Base-by-base conservation (phyloP, 2,797 vertebrate species). In the Acanthis flammea region DNA sequence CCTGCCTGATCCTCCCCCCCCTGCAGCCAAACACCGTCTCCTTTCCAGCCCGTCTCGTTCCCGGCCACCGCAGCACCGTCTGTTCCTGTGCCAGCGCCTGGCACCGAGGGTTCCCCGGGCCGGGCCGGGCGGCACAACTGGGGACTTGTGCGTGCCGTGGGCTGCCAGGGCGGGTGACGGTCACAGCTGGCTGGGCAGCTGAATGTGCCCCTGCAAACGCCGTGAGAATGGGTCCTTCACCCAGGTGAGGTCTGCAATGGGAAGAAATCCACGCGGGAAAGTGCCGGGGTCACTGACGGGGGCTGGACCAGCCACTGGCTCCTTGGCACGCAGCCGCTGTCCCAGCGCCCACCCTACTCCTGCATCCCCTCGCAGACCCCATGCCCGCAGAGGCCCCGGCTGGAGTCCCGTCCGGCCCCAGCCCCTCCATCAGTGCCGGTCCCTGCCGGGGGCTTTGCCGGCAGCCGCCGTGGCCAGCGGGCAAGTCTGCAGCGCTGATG, bases 401-500 rank as follows among this genome's bases (percentile, higher is more conserved):
- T 7, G 42, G 9, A 58, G 37, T 8, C 9, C 37, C 25, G 12
- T 35, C 66, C 45, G 31, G 21, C 42, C 57, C 23, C 77, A 72
- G 37, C 41, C 71, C 62, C 58, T 54, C 53, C 25, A 6, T 21
- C 24, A 1, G 25, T 57, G 35, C 58, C 3, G 0, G 3, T 19
- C 27, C 62, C 50, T 10, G n/a, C 87, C 3, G 4, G 44, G 58
- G 63, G 55, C 39, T 73, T 23, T 5, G 63, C 92, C 73, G 10
- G 74, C 92, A 96, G 86, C 84, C 22, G 3, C 51, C 12, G 3
- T 91, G 92, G 55, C 95, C 16, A 2, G 71, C 45, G 84, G 95
- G 42, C 74, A 93, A 94, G 93, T 95, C 95, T 95, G 94, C 91
- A 80, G 79, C 13, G 0, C 55, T 5, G 61, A 95, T 90, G 93